phyloP scores from a whole-genome alignment of 2,797 vertebrate species.

The Micrastur ruficollis region DNA sequence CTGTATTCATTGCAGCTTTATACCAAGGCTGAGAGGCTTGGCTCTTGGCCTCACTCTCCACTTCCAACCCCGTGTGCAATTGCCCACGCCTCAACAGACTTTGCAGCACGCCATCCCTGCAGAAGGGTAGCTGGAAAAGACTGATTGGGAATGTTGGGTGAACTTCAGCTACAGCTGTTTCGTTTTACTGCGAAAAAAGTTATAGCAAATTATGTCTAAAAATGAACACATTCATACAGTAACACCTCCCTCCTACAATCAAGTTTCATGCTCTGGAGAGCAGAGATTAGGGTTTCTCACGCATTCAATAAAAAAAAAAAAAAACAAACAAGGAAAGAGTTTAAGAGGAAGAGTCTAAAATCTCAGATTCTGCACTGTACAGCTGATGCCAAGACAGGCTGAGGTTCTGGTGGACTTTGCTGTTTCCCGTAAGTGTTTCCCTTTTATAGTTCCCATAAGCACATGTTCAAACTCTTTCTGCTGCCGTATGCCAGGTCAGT shows the following conservation, averaged over 20 bases:
- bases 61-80: neutral
- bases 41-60: neutral
- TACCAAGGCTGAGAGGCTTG: neutral
- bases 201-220: slow-evolving; percentile 28
- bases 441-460: neutral
- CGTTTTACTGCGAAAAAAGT: slow-evolving; percentile 7
- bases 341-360: neutral
- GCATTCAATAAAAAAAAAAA: neutral
- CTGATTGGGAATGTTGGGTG: neutral
- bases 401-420: neutral
- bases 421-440: neutral
- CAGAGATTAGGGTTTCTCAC: neutral
- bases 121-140: neutral
- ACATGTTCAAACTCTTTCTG: neutral
- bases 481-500: neutral
- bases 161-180: slow-evolving; percentile 50
- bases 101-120: neutral
- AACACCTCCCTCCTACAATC: slow-evolving; percentile 32
- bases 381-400: neutral
- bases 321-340: neutral
- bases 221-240: slow-evolving; percentile 8
- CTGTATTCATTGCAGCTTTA: neutral
- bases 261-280: slow-evolving; percentile 25
- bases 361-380: neutral
- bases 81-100: neutral